phyloP scores from a whole-genome alignment of 2,888 invertebrate species.

The Drosophila mulleri region DNA sequence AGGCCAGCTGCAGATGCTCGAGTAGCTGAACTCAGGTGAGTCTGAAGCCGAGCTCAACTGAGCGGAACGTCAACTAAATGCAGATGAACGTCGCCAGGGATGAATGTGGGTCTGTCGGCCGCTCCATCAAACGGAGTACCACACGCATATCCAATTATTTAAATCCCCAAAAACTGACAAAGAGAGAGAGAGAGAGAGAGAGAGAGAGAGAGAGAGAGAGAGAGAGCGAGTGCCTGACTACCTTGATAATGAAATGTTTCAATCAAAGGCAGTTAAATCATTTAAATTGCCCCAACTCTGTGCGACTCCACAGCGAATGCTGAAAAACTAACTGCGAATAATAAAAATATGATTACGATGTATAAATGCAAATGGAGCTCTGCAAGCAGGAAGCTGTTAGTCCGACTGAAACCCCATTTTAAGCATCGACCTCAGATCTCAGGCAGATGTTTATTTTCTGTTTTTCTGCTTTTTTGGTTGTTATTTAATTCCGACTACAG shows the following conservation, averaged over 20 bases:
- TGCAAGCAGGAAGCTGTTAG: slow-evolving; percentile 56
- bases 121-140: slow-evolving; percentile 55
- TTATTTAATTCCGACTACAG: background rate
- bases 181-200: background rate
- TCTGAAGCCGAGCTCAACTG: background rate
- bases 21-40: slow-evolving; percentile 8
- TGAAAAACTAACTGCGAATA: slow-evolving; percentile 72
- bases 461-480: background rate
- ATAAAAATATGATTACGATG: slow-evolving; percentile 82
- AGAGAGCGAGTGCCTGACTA: slow-evolving; percentile 25
- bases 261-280: slow-evolving; percentile 77
- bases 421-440: slow-evolving; percentile 41
- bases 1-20: slow-evolving; percentile 43
- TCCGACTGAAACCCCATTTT: slow-evolving; percentile 5
- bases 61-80: slow-evolving; percentile 57
- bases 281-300: slow-evolving; percentile 63
- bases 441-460: slow-evolving; percentile 60
- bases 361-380: slow-evolving; percentile 76
- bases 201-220: background rate
- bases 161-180: slow-evolving; percentile 60
- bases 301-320: slow-evolving; percentile 5
- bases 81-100: slow-evolving; percentile 48
- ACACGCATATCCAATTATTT: slow-evolving; percentile 83
- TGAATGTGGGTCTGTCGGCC: slow-evolving; percentile 33
- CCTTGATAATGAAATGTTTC: slow-evolving; percentile 78